Base-by-base conservation (phyloP, 2,888 invertebrate species). In the Megalurothrips usitatus region DNA sequence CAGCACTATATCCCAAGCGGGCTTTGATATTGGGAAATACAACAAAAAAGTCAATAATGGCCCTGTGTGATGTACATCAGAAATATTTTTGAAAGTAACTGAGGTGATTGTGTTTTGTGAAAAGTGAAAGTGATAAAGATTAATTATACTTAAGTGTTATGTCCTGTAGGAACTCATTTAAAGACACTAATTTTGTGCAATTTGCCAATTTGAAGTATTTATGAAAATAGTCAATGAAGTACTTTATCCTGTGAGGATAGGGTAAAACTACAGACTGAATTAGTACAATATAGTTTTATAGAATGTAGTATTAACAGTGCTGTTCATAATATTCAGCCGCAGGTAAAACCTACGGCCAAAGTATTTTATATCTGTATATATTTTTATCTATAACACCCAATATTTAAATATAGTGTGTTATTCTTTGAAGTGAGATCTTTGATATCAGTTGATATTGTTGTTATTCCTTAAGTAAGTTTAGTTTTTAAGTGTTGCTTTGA, bases 231-330 rank as follows among this genome's bases (percentile, higher is more conserved):
- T 63, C 63, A 63, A 4, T 63, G 63, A 63, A n/a, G 63, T 63
- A n/a, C 63, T n/a, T 63, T 63, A 17, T n/a, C 63, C 63, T 63
- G 9, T 63, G 9, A 10, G 14, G 63, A n/a, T n/a, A n/a, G n/a
- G 63, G 63, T 63, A n/a, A 63, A 63, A 63, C 63, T 63, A 63
- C 63, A 63, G 63, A 63, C 63, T 63, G 63, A 63, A 63, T n/a
- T 63, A 63, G 63, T 63, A 63, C 63, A 63, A 63, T 63, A 63
- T 63, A 63, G 63, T n/a, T n/a, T n/a, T n/a, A 63, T 63, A 63
- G 63, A 63, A 63, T 19, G 63, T 63, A 63, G 63, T 63, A n/a
- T 63, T 63, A 19, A 63, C 19, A 63, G 9, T n/a, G 19, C n/a
- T 19, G 19, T 63, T 63, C 9, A n/a, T 63, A 19, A 63, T 63